Percentiles rank a stretch among this genome's conserved stretches.
Evolutionary conservation across 2,113 vertebrate species (phyloP).

Genomic region (Boleophthalmus pectinirostris): DNA sequence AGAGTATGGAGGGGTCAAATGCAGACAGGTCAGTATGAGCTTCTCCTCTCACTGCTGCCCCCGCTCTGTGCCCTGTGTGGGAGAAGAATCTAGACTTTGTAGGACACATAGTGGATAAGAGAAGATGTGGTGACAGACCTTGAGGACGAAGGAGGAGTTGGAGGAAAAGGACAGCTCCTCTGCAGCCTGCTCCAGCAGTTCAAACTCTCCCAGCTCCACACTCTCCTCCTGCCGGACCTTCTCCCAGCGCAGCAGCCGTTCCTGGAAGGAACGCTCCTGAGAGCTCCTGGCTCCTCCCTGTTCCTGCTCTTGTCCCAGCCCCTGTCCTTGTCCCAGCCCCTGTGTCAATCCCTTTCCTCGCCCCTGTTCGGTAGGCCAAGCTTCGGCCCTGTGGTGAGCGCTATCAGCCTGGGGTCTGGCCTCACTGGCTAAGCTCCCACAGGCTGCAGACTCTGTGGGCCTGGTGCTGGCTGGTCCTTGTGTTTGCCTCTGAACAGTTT

Average conservation of each 20-base stretch:
- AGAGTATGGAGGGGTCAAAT: background rate
- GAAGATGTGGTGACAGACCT: constrained; percentile 60
- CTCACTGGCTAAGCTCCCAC: background rate
- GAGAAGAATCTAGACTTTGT: no score
- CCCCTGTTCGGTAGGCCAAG: background rate
- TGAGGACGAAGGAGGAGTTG: constrained; percentile 92
- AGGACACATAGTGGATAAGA: background rate
- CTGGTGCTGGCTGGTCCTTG: constrained; percentile 5
- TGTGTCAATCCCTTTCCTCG: background rate
- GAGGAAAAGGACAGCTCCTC: constrained; percentile 96
- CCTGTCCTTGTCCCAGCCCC: background rate
- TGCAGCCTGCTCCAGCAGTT: constrained; percentile 91
- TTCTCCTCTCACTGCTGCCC: background rate
- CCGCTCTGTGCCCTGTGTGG: background rate
- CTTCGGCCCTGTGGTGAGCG: background rate
- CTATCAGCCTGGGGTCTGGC: background rate
- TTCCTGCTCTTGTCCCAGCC: background rate
- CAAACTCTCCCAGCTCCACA: constrained; percentile 93
- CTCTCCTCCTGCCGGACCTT: constrained; percentile 82
- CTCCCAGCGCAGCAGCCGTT: constrained; percentile 84
- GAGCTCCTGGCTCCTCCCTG: constrained; percentile 65
- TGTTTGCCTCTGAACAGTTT: background rate
- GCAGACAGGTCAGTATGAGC: no score
- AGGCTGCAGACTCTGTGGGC: background rate
- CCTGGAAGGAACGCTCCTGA: constrained; percentile 86